Conservation (phyloP, 2,888 invertebrate species). For the Ctena decussata region DNA sequence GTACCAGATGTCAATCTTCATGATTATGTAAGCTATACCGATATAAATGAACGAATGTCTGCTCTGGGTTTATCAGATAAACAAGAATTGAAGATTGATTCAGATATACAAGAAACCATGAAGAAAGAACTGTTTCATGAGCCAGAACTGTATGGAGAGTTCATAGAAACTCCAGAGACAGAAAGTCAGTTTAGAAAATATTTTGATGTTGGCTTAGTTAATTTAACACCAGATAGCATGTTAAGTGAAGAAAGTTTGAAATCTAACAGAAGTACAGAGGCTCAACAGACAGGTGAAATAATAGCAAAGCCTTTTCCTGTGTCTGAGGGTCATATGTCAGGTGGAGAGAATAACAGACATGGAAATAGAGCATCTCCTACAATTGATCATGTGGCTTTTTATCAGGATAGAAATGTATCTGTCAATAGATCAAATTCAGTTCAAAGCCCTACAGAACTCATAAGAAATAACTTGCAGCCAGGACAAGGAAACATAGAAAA, state of each 20-base stretch:
- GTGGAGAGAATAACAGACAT: not conserved
- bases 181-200: not conserved
- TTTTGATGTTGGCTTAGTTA: not conserved
- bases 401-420: not conserved
- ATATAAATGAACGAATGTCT: not conserved
- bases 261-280: not conserved
- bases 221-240: not conserved
- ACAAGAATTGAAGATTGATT: not conserved
- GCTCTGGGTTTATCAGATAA: not conserved
- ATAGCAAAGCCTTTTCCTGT: constrained; percentile 6
- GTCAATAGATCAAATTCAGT: not conserved
- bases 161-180: not conserved
- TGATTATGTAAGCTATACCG: not conserved
- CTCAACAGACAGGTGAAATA: not conserved
- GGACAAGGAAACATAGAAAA: not conserved
- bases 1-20: not conserved
- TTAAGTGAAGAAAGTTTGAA: not conserved
- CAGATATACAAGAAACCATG: not conserved
- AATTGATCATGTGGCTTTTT: not conserved
- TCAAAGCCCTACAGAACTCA: not conserved
- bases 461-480: not conserved
- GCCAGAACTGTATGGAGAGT: not conserved
- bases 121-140: not conserved
- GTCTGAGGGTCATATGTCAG: not conserved
- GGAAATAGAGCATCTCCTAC: not conserved